Evolutionary conservation across 1,140 invertebrate genomes (phyloP), one percentile per base, ranked within the genome.

Genomic region (Lethrus apterus): DNA sequence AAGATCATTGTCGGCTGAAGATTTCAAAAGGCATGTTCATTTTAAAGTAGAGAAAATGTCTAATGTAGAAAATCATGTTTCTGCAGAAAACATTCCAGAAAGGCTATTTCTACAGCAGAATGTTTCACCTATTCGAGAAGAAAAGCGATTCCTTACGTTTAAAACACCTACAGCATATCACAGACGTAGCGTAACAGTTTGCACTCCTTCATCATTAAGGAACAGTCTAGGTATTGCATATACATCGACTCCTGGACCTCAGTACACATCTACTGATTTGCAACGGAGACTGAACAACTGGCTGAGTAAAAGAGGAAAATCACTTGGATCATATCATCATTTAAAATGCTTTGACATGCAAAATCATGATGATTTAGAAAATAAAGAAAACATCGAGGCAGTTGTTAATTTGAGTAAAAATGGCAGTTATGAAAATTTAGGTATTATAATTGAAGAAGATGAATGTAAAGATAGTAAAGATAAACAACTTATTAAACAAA

Each of bases 351-450:
- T 48, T 29, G 46, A 40, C 17, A n/a, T 48, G 11, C 10, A 10
- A 11, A 31, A n/a, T 24, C 49, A 57, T 14, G 64, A 58, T 48
- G 63, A 67, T 44, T 71, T 74, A 44, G 73, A 75, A 47, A 66
- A 76, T 55, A 76, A 76, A 53, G 73, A 76, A 58, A 77, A 77
- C 57, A 46, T 70, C 23, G 69, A 74, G n/a, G 58, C 60, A 3
- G 62, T 65, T 19, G 64, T 62, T 38, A 59, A 69, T 56, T 64
- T 65, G 21, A 33, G 10, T 7, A 23, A 14, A 51, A 36, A 20
- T 32, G 24, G 35, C n/a, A 59, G 55, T 46, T 57, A 59, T 46
- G 54, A 63, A 47, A 46, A 50, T 51, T 38, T 60, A 15, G 48
- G 46, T 9, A 58, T 57, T 7, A 5, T n/a, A 26, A 5, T n/a